Percentiles rank a stretch among this genome's conserved stretches.
Evolutionary conservation across 2,797 vertebrate species (phyloP).

Genomic region (Poecile montanus): DNA sequence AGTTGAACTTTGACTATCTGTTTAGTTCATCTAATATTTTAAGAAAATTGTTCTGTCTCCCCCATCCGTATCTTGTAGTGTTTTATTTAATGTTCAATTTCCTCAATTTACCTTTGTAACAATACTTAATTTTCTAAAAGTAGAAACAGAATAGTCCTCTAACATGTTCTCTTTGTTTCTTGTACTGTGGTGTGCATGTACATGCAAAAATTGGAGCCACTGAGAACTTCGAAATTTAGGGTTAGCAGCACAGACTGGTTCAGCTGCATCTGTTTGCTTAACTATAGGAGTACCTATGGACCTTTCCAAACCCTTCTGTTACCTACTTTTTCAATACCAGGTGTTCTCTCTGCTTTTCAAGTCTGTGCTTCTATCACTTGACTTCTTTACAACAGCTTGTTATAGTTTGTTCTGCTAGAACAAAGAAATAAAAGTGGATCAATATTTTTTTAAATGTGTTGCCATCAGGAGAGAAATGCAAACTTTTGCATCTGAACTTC

Average conservation of each 20-base stretch:
- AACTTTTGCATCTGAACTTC: neutral
- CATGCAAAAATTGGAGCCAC: neutral
- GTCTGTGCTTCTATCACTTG: neutral
- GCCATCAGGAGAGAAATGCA: neutral
- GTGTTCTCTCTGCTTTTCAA: neutral
- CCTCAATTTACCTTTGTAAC: neutral
- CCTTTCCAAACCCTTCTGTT: neutral
- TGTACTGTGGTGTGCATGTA: accelerated
- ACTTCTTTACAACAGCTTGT: neutral
- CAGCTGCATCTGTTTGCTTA: accelerated
- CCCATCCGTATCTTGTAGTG: accelerated
- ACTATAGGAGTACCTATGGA: neutral
- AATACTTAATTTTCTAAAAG: neutral
- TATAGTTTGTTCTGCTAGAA: neutral
- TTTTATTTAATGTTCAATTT: neutral
- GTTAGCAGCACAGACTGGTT: neutral
- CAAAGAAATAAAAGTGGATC: neutral
- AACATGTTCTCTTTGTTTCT: neutral
- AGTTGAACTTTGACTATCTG: neutral
- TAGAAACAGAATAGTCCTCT: neutral
- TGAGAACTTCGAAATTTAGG: neutral
- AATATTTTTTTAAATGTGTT: neutral
- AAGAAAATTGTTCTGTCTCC: neutral
- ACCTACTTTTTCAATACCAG: neutral
- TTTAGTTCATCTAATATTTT: neutral